A percentile compares a stretch with the other conserved stretches of the same genome.
Conservation (phyloP, 2,888 invertebrate species). For the Gastracanthus pulcherrimus region DNA sequence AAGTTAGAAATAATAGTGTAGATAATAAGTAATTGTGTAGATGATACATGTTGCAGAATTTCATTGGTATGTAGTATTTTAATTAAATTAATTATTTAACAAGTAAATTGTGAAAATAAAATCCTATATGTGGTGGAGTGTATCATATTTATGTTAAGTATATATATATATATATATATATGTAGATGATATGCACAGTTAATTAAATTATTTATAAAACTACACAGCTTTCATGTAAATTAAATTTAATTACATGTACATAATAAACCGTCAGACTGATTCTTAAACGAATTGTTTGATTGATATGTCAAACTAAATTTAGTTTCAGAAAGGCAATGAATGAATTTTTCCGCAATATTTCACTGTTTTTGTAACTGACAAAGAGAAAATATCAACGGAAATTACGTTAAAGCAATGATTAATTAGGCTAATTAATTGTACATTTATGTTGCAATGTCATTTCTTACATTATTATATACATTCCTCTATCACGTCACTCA, state of each 20-base stretch:
- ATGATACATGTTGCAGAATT: too few relatives aligned
- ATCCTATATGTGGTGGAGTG: too few relatives aligned
- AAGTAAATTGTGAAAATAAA: too few relatives aligned
- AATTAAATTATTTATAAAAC: background rate
- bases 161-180: too few relatives aligned
- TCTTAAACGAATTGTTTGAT: conserved; percentile 10
- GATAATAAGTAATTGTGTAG: too few relatives aligned
- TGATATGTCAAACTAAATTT: background rate
- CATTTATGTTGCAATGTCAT: conserved; percentile 1
- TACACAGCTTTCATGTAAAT: background rate
- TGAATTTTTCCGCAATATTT: background rate
- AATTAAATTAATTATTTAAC: too few relatives aligned
- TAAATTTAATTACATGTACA: background rate
- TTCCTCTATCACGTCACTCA: conserved; percentile 9
- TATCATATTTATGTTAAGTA: too few relatives aligned
- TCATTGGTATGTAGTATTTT: too few relatives aligned
- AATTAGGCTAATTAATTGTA: conserved; percentile 29
- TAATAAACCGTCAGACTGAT: background rate
- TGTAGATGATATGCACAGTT: background rate
- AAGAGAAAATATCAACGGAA: conserved; percentile 7
- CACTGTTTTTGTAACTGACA: background rate
- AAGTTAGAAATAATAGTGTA: too few relatives aligned
- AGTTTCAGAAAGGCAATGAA: conserved; percentile 25
- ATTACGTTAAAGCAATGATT: conserved; percentile 12
- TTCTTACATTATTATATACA: conserved; percentile 4